phyloP scores from a whole-genome alignment of 2,888 invertebrate species.

The Leucophenga montana region DNA sequence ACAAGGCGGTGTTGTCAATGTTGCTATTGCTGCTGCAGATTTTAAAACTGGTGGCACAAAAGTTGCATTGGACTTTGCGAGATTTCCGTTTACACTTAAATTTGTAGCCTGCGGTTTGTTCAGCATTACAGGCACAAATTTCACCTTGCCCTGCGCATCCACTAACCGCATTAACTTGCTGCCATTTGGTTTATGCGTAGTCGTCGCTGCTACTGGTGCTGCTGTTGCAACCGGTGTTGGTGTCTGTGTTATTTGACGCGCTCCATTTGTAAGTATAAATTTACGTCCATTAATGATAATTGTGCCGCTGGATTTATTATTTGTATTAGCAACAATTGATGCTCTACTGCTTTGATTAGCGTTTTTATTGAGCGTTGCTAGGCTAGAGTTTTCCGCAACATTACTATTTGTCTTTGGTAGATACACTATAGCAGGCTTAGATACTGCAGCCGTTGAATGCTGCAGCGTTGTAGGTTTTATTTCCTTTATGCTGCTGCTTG shows the following conservation, averaged over 20 bases:
- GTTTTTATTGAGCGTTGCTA: neutral
- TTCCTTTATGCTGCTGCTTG: neutral
- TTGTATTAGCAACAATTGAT: neutral
- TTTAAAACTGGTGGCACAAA: neutral
- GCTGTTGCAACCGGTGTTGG: neutral
- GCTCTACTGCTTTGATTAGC: neutral
- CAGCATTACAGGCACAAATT: slow-evolving; percentile 56
- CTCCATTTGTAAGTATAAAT: slow-evolving; percentile 29
- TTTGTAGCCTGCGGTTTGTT: slow-evolving; percentile 39
- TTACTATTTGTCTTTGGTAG: slow-evolving; percentile 4
- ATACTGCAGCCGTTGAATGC: neutral
- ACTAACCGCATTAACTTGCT: slow-evolving; percentile 59
- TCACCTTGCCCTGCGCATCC: slow-evolving; percentile 59
- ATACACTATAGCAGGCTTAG: slow-evolving; percentile 10
- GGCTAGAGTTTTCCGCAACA: neutral
- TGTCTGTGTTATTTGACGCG: neutral
- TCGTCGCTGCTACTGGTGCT: neutral
- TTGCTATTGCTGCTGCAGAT: neutral
- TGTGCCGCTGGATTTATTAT: neutral
- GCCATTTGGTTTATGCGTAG: slow-evolving; percentile 22
- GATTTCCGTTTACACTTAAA: neutral
- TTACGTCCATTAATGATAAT: slow-evolving; percentile 21
- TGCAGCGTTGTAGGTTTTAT: neutral
- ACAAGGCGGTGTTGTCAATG: slow-evolving; percentile 31
- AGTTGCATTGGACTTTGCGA: neutral